A percentile compares a stretch with the other conserved stretches of the same genome.
These are phyloP conservation scores for Noctua janthe DNA, from an alignment of 2,888 invertebrate genomes.

Conservation along the genomic window DNA sequence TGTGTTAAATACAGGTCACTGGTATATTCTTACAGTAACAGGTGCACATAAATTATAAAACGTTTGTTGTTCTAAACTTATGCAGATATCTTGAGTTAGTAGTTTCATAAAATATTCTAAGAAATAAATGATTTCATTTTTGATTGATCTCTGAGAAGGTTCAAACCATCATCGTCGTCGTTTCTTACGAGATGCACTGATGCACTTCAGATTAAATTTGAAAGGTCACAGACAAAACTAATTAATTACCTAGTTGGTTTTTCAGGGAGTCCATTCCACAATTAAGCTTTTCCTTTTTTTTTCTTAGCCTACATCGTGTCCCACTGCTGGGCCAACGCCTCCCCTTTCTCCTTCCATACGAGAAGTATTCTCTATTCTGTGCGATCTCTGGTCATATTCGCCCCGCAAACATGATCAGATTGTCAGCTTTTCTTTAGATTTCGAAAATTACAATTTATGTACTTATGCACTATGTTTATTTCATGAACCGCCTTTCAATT, in stretches of 20 bases:
- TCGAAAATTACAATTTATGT: not conserved
- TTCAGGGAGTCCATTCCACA: not conserved
- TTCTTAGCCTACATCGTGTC: too few species aligned
- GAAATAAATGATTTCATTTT: not conserved
- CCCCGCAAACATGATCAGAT: too few species aligned
- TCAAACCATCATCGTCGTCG: not conserved
- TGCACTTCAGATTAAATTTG: not conserved
- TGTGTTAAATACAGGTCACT: conserved; percentile 11
- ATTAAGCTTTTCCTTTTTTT: not conserved
- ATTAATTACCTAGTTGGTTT: not conserved
- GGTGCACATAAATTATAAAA: conserved; percentile 2
- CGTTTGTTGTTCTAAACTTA: not conserved
- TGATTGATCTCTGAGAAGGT: not conserved
- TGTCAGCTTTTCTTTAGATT: too few species aligned
- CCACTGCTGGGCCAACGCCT: too few species aligned
- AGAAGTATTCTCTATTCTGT: too few species aligned
- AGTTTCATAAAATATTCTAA: not conserved
- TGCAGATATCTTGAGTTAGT: not conserved
- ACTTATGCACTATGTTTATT: not conserved
- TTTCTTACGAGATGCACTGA: not conserved
- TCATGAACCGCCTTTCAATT: not conserved
- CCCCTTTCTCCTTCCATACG: too few species aligned
- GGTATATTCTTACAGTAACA: conserved; percentile 10
- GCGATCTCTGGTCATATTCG: too few species aligned
- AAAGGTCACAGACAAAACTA: not conserved